A percentile compares a stretch with the other conserved stretches of the same genome.
Conservation (phyloP, 2,113 vertebrate genomes). For the Syngnathus scovelli region DNA sequence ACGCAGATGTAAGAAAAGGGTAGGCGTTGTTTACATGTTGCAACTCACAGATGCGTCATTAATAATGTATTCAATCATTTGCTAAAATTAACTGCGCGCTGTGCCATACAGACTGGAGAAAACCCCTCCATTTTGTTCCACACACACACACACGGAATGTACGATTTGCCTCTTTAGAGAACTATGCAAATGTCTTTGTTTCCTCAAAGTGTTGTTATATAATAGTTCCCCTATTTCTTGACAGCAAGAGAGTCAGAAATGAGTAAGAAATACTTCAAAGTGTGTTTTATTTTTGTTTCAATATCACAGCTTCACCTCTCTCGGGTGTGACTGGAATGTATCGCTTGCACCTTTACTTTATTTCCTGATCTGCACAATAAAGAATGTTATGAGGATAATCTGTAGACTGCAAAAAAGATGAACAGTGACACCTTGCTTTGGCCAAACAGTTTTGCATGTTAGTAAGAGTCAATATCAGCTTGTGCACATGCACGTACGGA, state of each 20-base stretch:
- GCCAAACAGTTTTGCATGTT: constrained; percentile 29
- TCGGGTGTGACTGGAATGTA: not conserved
- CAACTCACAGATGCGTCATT: constrained; percentile 35
- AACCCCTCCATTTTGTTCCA: not conserved
- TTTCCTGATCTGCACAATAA: constrained; percentile 11
- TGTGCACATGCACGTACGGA: constrained; percentile 28
- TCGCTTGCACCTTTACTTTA: not conserved
- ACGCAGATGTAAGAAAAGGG: constrained; percentile 16
- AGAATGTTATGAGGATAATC: constrained; percentile 5
- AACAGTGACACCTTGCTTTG: constrained; percentile 63
- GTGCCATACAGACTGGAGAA: constrained; percentile 11
- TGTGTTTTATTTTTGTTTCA: not conserved
- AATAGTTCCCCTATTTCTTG: not conserved
- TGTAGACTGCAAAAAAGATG: constrained; percentile 25
- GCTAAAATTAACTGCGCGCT: constrained; percentile 35
- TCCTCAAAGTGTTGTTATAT: too few relatives aligned
- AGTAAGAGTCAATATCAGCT: constrained; percentile 1
- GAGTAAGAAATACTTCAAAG: not conserved
- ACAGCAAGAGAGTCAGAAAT: not conserved
- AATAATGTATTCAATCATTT: constrained; percentile 40
- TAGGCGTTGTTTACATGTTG: constrained; percentile 30
- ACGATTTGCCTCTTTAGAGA: too few relatives aligned
- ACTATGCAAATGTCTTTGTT: too few relatives aligned
- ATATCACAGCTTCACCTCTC: too few relatives aligned
- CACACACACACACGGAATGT: not conserved